Evolutionary conservation across 2,888 invertebrate species (phyloP).

Genomic region (Nymphalis c-album): DNA sequence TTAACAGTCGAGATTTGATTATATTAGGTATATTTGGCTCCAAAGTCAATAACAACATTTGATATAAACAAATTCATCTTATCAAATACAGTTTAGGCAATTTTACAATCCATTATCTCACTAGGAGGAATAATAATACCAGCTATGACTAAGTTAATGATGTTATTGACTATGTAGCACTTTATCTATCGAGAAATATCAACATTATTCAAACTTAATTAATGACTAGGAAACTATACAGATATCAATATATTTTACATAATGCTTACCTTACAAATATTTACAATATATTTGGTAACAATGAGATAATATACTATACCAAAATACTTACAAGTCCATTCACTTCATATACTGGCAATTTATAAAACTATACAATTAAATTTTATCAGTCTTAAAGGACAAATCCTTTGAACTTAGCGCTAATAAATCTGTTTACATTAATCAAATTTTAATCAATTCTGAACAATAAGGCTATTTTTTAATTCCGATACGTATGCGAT

Average conservation of each 20-base stretch:
- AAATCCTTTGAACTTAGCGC: constrained; percentile 37
- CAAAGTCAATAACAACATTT: constrained; percentile 37
- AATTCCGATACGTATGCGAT: constrained; percentile 57
- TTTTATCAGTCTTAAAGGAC: constrained; percentile 75
- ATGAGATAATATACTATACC: constrained; percentile 73
- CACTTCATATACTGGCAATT: constrained; percentile 71
- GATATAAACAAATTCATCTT: constrained; percentile 26
- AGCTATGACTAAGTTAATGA: constrained; percentile 23
- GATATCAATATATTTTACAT: constrained; percentile 54
- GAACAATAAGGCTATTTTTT: constrained; percentile 56
- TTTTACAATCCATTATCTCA: constrained; percentile 32
- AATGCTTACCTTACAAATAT: constrained; percentile 60
- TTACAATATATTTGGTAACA: constrained; percentile 81
- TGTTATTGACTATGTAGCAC: constrained; percentile 37
- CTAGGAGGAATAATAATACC: constrained; percentile 29
- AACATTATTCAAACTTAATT: constrained; percentile 67
- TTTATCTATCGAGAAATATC: constrained; percentile 52
- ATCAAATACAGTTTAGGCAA: constrained; percentile 35
- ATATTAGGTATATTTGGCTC: constrained; percentile 49
- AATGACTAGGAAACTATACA: constrained; percentile 79
- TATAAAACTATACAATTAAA: constrained; percentile 57
- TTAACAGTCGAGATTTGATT: constrained; percentile 63
- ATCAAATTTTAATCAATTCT: constrained; percentile 33
- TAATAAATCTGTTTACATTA: constrained; percentile 28
- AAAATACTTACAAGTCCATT: constrained; percentile 67